Percentiles rank a stretch among this genome's conserved stretches.
Conservation (phyloP, 2,797 vertebrate genomes). For the Distichodus sexfasciatus region DNA sequence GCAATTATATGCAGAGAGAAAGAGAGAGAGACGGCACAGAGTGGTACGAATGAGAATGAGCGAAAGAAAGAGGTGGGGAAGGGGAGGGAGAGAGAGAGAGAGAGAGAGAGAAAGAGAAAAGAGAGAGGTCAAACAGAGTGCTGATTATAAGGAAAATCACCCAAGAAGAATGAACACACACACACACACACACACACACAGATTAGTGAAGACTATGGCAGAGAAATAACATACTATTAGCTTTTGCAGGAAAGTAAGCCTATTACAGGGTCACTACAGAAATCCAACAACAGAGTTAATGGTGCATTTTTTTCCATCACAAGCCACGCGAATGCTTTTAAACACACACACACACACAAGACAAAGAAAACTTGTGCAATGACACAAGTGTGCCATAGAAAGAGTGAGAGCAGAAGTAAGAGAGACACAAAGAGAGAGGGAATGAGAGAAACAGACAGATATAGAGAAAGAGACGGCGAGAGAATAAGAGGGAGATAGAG, state of each 20-base stretch:
- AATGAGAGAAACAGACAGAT: constrained; percentile 21
- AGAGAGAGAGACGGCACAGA: constrained; percentile 54
- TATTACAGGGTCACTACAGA: constrained; percentile 56
- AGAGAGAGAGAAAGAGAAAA: constrained; percentile 29
- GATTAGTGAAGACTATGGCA: constrained; percentile 61
- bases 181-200: constrained; percentile 41
- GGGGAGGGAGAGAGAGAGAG: constrained; percentile 43
- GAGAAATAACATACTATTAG: constrained; percentile 55
- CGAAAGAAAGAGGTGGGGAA: constrained; percentile 19
- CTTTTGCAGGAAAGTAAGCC: constrained; percentile 55
- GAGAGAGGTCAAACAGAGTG: constrained; percentile 58
- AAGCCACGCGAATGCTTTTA: constrained; percentile 70
- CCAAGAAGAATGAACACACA: constrained; percentile 34
- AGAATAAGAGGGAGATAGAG: constrained; percentile 8
- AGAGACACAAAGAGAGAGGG: constrained; percentile 25
- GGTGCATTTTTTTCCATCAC: constrained; percentile 71
- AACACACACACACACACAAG: constrained; percentile 3
- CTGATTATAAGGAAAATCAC: constrained; percentile 59
- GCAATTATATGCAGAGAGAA: constrained; percentile 16
- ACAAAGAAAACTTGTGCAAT: neutral
- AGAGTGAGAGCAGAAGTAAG: neutral
- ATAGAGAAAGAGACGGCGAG: neutral
- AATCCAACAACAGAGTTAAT: constrained; percentile 54
- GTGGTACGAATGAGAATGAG: constrained; percentile 49
- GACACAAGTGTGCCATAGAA: neutral